Evolutionary conservation across 1,140 invertebrate species (phyloP), one percentile per base, ranked within the genome.

Genomic region (Drosophila nasuta): DNA sequence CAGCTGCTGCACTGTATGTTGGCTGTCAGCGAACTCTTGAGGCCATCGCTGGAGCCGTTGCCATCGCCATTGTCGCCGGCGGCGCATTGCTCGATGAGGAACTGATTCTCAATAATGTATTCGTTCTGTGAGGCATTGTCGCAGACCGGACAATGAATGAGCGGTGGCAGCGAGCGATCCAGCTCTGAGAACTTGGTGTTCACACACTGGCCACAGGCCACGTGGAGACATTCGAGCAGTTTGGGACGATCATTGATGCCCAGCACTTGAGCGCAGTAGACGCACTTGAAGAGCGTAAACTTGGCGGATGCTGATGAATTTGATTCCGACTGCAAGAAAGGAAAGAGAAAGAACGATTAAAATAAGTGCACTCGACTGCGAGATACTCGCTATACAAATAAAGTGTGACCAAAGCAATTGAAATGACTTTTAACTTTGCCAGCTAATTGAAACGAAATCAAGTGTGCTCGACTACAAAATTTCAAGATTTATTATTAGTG

Each of bases 221-320:
- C 96, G 92, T 98, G 97, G 59, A 98, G 94, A 92, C 97, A 98
- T 91, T 97, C 96, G 64, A 98, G 93, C 28, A 98, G 93, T 93
- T 97, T 97, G 1, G 97, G 96, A 45, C 94, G 93, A 82, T 96
- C 95, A 33, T 93, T 94, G 25, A 93, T 86, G 11, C 93, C 93
- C 41, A 96, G 93, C 25, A 93, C 91, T 85, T 95, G 94, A n/a
- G 94, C 93, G 91, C 96, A 97, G 87, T 96, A 96, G 17, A 95
- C 93, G 91, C 96, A 96, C 72, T 92, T 92, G 43, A 89, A 90
- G 2, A 92, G 76, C 7, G 91, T 85, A 35, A 91, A 89, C 81
- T 96, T 96, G 17, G 85, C 86, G 5, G 81, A 90, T 30, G 88
- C 83, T 28, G 91, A 91, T 15, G 91, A 91, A 69, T 91, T 91